Evolutionary conservation across 2,113 vertebrate species (phyloP).

Genomic region (Progne subis): DNA sequence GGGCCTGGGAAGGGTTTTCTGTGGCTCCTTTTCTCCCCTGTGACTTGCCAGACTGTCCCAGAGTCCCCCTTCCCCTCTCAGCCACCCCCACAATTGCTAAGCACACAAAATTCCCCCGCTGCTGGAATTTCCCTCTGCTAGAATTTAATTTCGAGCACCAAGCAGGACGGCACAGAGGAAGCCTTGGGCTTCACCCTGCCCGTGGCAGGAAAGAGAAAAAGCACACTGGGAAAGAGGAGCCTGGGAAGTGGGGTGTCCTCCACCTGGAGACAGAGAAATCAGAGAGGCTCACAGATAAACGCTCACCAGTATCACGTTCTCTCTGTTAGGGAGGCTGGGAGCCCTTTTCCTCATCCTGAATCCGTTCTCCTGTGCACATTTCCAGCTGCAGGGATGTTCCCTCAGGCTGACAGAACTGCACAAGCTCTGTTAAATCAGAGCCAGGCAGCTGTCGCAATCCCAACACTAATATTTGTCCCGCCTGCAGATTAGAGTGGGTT

Average conservation of each 20-base stretch:
- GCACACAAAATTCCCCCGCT: not conserved
- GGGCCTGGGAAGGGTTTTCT: not conserved
- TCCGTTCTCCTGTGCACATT: not conserved
- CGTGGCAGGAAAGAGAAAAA: not conserved
- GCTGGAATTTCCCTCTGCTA: not conserved
- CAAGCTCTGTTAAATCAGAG: not conserved
- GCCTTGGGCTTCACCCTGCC: not conserved
- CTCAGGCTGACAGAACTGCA: not conserved
- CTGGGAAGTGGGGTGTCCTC: not conserved
- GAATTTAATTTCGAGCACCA: not conserved
- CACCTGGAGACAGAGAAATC: not conserved
- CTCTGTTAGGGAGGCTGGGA: not conserved
- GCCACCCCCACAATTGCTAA: not conserved
- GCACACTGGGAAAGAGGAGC: not conserved
- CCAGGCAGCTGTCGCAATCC: not conserved
- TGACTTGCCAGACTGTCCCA: not conserved
- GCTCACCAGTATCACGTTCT: not conserved
- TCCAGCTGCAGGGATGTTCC: not conserved
- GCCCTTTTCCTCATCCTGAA: accelerated
- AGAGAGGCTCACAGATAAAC: not conserved
- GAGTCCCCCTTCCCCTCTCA: not conserved
- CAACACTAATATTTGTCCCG: not conserved
- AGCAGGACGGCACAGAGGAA: not conserved
- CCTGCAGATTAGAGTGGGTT: not conserved
- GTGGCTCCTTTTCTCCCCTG: not conserved